Percentiles rank a stretch among this genome's conserved stretches.
phyloP scores from a whole-genome alignment of 2,113 vertebrate genomes.

The Capricornis sumatraensis region DNA sequence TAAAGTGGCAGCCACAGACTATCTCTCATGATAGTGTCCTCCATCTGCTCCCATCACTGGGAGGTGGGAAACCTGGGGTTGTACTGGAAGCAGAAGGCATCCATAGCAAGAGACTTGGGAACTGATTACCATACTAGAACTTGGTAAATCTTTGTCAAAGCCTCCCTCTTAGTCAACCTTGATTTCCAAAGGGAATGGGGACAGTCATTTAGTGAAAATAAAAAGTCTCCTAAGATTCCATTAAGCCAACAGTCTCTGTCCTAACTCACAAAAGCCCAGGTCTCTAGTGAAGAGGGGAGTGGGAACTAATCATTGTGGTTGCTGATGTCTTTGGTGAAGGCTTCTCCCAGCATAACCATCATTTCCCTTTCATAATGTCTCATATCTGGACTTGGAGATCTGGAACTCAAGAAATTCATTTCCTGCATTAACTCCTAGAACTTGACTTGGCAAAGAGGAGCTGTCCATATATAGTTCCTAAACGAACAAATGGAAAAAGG shows the following conservation, averaged over 20 bases:
- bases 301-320: background rate
- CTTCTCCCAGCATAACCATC: background rate
- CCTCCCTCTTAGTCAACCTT: background rate
- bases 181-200: background rate
- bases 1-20: background rate
- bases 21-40: background rate
- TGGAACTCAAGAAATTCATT: background rate
- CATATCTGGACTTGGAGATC: background rate
- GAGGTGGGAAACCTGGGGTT: background rate
- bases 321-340: fast-evolving
- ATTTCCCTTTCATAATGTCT: background rate
- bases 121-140: background rate
- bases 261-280: background rate
- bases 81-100: background rate
- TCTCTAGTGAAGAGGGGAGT: background rate
- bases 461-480: background rate
- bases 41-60: background rate
- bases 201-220: background rate
- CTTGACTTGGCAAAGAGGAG: background rate
- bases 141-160: background rate
- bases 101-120: background rate
- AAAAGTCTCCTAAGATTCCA: background rate
- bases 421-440: background rate
- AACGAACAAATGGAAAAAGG: background rate
- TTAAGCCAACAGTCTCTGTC: background rate